Evolutionary conservation across 2,113 vertebrate genomes (phyloP), one percentile per base, ranked within the genome.

Genomic region (Hippocampus guttulatus): DNA sequence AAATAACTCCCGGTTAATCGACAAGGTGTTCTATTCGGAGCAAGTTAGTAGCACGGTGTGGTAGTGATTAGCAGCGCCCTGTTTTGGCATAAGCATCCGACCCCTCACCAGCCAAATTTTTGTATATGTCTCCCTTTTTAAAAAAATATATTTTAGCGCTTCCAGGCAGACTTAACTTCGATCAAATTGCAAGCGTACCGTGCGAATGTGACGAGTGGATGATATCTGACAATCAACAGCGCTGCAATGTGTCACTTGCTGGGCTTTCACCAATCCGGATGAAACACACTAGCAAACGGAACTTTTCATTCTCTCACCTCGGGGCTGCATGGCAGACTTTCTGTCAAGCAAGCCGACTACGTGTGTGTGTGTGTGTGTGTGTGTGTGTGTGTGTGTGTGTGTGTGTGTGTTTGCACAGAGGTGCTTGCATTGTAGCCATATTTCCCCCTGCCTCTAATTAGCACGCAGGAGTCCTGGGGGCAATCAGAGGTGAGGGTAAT

Each of bases 401-500:
- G 77, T 75, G 74, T 64, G 75, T 80, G 79, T 75, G 74, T 85
- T 76, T 87, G 81, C 76, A 84, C 72, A 76, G 65, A 63, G 61
- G 76, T 65, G 77, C 74, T 70, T 84, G 81, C 81, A 82, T 78
- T 84, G 80, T 80, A 88, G 87, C 91, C 85, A 91, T 88, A 89
- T 88, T 89, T 88, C 85, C 86, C 41, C 64, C 64, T 25, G 16
- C 41, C 81, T 85, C 84, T 91, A 92, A 92, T 92, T 92, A 92
- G 89, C 84, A 83, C 82, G 9, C 83, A 84, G 81, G 86, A 85
- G 86, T 88, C 90, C 90, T 90, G 85, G 79, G 89, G 91, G 90
- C 90, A 90, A 90, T 91, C 91, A 88, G 84, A 85, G 79, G 67
- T 5, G 82, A 88, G 90, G 91, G 92, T 91, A 91, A 92, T 91